phyloP scores from a whole-genome alignment of 2,888 invertebrate genomes.

The Drosophila anceps region DNA sequence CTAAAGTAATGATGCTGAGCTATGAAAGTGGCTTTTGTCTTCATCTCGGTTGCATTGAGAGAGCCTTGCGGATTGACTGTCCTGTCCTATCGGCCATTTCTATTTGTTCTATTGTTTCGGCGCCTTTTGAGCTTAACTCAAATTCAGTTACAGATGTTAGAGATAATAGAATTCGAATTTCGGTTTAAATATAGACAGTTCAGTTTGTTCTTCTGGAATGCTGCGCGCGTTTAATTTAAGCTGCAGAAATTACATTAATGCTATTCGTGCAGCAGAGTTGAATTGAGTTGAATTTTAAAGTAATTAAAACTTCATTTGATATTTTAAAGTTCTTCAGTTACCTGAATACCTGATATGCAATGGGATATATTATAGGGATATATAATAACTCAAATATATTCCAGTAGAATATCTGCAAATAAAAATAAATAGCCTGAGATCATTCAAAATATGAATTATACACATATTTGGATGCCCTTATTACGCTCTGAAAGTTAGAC shows the following conservation, averaged over 20 bases:
- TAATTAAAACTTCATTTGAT: background rate
- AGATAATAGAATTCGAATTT: background rate
- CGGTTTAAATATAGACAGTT: background rate
- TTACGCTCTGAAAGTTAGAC: background rate
- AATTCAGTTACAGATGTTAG: constrained; percentile 15
- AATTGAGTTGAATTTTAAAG: background rate
- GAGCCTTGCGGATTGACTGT: constrained; percentile 1
- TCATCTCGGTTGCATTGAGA: constrained; percentile 8
- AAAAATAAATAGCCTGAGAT: too few species aligned
- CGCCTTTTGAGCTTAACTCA: constrained; percentile 20
- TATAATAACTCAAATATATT: too few species aligned
- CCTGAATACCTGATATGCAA: too few species aligned
- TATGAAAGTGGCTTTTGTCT: constrained; percentile 66
- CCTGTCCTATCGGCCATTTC: constrained; percentile 1
- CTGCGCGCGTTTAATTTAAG: background rate
- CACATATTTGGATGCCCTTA: background rate
- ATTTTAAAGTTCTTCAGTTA: background rate
- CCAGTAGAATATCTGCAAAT: too few species aligned
- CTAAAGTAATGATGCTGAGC: constrained; percentile 68
- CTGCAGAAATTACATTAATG: background rate
- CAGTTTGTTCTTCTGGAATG: background rate
- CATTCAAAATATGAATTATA: too few species aligned
- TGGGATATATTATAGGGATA: too few species aligned
- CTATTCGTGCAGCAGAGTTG: background rate
- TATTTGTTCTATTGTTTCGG: constrained; percentile 35